Conservation (phyloP, 2,113 vertebrate species). For the Atractosteus spatula region DNA sequence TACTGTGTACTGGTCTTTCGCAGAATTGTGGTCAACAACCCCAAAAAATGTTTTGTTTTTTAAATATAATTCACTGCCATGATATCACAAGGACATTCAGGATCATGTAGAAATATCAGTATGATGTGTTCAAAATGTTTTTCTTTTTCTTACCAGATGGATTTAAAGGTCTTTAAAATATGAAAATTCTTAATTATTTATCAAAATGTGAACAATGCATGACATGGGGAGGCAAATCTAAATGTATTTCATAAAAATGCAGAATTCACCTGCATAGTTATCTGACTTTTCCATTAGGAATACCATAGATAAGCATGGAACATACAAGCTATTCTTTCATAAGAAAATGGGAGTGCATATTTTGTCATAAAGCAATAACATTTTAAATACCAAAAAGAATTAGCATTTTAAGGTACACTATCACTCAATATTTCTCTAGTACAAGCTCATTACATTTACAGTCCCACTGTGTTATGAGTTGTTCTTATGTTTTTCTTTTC, state of each 20-base stretch:
- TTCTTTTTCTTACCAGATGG: conserved; percentile 49
- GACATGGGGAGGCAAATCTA: conserved; percentile 65
- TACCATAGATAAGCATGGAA: conserved; percentile 23
- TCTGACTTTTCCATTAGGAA: conserved; percentile 69
- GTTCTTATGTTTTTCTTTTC: too few relatives aligned
- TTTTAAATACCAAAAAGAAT: conserved; percentile 28
- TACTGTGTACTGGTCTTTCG: too few relatives aligned
- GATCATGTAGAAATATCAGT: neutral
- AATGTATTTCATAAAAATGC: conserved; percentile 63
- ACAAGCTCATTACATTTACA: neutral
- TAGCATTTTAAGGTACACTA: neutral
- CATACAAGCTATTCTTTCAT: neutral
- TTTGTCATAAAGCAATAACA: neutral
- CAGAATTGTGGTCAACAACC: too few relatives aligned
- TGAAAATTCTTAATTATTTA: conserved; percentile 67
- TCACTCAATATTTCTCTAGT: neutral
- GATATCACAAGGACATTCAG: too few relatives aligned
- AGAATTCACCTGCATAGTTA: conserved; percentile 58
- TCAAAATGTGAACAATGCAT: conserved; percentile 60
- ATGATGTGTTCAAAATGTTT: conserved; percentile 28
- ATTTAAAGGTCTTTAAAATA: conserved; percentile 42
- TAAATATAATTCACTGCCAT: too few relatives aligned
- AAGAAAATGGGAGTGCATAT: neutral
- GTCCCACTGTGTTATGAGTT: too few relatives aligned
- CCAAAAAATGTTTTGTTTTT: too few relatives aligned